Evolutionary conservation across 2,888 invertebrate species (phyloP).

Genomic region (Tigriopus californicus): DNA sequence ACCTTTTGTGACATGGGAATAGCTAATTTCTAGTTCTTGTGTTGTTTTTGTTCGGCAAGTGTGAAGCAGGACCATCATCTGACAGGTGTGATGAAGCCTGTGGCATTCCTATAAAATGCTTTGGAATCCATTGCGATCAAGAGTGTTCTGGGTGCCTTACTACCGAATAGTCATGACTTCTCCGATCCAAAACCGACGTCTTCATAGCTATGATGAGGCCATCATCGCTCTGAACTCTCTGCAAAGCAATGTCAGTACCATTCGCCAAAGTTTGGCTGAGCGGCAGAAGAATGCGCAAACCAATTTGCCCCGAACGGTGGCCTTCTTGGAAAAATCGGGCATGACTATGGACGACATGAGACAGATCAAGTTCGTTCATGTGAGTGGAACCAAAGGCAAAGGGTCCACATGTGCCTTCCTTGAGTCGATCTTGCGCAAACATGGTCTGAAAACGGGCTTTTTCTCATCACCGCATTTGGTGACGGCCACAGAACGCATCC

Average conservation of each 20-base stretch:
- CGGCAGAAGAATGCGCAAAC: neutral
- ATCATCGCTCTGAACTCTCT: slow-evolving; percentile 45
- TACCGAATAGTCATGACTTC: neutral
- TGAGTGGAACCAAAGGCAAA: slow-evolving; percentile 83
- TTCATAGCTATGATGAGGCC: slow-evolving; percentile 38
- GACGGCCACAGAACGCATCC: slow-evolving; percentile 72
- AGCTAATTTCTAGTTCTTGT: too few relatives aligned
- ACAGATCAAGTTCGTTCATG: slow-evolving; percentile 36
- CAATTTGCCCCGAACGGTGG: slow-evolving; percentile 19
- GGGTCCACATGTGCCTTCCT: slow-evolving; percentile 77
- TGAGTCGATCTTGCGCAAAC: slow-evolving; percentile 64
- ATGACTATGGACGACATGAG: slow-evolving; percentile 44
- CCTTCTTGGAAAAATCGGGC: slow-evolving; percentile 35
- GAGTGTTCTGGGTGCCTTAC: too few relatives aligned
- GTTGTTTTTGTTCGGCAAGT: too few relatives aligned
- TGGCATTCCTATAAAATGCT: too few relatives aligned
- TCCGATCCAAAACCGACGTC: neutral
- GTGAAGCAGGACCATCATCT: too few relatives aligned
- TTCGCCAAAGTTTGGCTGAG: slow-evolving; percentile 30
- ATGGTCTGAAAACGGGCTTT: slow-evolving; percentile 76
- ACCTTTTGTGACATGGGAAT: too few relatives aligned
- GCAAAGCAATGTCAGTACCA: slow-evolving; percentile 47
- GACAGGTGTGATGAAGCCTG: too few relatives aligned
- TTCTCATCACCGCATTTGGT: slow-evolving; percentile 90
- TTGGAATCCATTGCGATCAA: too few relatives aligned